Evolutionary conservation across 1,140 invertebrate genomes (phyloP).

Genomic region (roundworm (Caenorhabditis elegans)): DNA sequence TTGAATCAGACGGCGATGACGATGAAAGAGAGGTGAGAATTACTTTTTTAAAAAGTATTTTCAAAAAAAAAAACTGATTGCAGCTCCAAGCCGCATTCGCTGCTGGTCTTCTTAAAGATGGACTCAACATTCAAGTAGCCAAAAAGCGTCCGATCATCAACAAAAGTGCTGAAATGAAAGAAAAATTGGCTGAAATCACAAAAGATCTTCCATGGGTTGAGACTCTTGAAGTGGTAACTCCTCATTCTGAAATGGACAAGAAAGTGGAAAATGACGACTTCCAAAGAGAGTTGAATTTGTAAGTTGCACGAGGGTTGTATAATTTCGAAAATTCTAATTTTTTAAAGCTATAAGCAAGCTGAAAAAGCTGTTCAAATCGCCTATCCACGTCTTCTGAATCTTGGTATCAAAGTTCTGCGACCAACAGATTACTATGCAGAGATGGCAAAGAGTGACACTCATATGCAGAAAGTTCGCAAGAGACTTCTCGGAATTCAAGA

Average conservation of each 20-base stretch:
- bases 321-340: not conserved
- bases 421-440: slow-evolving; percentile 97
- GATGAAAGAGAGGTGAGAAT: slow-evolving; percentile 40
- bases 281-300: slow-evolving; percentile 58
- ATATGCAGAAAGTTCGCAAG: slow-evolving; percentile 92
- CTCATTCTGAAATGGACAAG: slow-evolving; percentile 34
- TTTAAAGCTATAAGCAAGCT: slow-evolving; percentile 64
- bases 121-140: slow-evolving; percentile 37
- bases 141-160: slow-evolving; percentile 47
- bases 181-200: slow-evolving; percentile 19
- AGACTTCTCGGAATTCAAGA: slow-evolving; percentile 82
- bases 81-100: slow-evolving; percentile 48
- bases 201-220: slow-evolving; percentile 51
- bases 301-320: slow-evolving; percentile 42
- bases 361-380: slow-evolving; percentile 52
- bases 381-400: slow-evolving; percentile 50
- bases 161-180: slow-evolving; percentile 38
- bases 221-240: slow-evolving; percentile 54
- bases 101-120: slow-evolving; percentile 47
- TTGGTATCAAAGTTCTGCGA: slow-evolving; percentile 53
- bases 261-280: slow-evolving; percentile 55
- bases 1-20: slow-evolving; percentile 31
- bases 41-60: not conserved
- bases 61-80: slow-evolving; percentile 28
- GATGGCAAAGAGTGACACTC: slow-evolving; percentile 94